Conservation (phyloP, 1,140 invertebrate genomes). For the Cepaea nemoralis region DNA sequence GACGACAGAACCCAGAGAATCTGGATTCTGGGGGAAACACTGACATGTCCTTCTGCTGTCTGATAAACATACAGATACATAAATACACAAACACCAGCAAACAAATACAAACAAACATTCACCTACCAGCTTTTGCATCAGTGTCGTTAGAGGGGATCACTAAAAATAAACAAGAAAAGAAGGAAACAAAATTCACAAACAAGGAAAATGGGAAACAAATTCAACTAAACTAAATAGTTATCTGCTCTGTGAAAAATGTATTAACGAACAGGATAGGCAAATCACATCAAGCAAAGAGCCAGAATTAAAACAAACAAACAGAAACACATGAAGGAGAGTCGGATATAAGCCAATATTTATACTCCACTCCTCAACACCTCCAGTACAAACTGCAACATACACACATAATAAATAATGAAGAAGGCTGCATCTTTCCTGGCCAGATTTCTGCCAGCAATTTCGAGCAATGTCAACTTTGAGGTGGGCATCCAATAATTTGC, state of each 20-base stretch:
- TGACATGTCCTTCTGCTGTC: neutral
- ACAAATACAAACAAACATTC: conserved; percentile 34
- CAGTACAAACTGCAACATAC: too few species aligned
- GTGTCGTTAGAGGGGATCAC: conserved; percentile 39
- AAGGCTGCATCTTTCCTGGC: too few species aligned
- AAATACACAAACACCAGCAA: neutral
- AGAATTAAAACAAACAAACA: neutral
- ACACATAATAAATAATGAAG: too few species aligned
- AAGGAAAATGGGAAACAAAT: conserved; percentile 18
- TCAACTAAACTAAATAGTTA: conserved; percentile 31
- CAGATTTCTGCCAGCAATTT: too few species aligned
- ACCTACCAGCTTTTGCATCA: conserved; percentile 36
- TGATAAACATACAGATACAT: neutral
- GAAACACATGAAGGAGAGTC: neutral
- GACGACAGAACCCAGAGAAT: too few species aligned
- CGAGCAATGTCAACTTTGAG: too few species aligned
- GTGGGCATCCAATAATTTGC: too few species aligned
- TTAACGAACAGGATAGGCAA: neutral
- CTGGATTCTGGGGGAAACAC: too few species aligned
- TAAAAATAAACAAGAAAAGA: conserved; percentile 31
- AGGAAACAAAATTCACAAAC: conserved; percentile 32
- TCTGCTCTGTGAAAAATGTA: neutral
- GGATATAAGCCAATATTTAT: neutral
- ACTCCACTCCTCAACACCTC: too few species aligned
- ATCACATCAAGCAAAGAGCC: conserved; percentile 19